Conservation (phyloP, 2,797 vertebrate genomes). For the Phaenicophaeus curvirostris region DNA sequence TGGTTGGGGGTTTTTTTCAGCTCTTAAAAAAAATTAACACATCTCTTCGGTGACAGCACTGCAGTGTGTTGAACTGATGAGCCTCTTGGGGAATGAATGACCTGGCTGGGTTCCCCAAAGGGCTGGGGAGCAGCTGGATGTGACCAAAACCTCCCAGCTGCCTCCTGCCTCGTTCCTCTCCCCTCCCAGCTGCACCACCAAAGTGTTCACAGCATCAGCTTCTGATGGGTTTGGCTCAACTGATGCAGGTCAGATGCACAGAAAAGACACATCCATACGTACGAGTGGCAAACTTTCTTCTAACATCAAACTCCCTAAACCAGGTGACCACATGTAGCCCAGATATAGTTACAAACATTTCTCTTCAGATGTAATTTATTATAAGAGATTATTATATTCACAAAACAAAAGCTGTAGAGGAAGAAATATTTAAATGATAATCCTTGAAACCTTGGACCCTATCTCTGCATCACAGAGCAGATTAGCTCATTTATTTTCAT, state of each 20-base stretch:
- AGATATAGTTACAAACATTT: neutral
- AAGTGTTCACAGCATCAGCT: neutral
- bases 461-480: neutral
- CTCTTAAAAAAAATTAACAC: neutral
- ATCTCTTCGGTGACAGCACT: neutral
- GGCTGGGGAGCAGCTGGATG: neutral
- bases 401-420: neutral
- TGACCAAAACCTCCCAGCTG: neutral
- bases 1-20: neutral
- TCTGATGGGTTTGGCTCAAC: neutral
- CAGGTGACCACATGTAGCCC: neutral
- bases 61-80: neutral
- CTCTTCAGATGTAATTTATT: neutral
- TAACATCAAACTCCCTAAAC: neutral
- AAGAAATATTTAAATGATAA: neutral
- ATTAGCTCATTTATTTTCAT: conserved; percentile 8
- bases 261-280: rapidly evolving
- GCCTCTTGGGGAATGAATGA: rapidly evolving
- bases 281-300: neutral
- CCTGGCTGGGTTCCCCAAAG: neutral
- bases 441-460: neutral
- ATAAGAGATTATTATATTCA: neutral
- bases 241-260: neutral
- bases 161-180: neutral
- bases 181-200: neutral